A percentile compares a stretch with the other conserved stretches of the same genome.
Conservation (phyloP, 53 echinoderm and acorn worm genomes). For the Mesocentrotus franciscanus region DNA sequence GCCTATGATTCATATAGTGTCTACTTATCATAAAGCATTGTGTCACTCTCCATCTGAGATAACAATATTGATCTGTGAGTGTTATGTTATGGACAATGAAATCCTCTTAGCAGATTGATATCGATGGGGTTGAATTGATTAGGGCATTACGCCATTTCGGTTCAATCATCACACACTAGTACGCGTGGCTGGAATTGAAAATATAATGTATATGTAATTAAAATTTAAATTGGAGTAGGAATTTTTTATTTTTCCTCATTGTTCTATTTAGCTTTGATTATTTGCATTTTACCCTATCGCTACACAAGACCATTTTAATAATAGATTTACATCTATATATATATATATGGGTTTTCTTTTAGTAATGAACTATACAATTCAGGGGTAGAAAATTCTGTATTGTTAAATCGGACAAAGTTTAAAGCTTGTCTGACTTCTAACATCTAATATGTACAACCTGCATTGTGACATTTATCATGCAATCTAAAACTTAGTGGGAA, state of each 20-base stretch:
- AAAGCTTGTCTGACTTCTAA: too few relatives aligned
- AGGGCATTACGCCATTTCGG: background rate
- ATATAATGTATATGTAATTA: background rate
- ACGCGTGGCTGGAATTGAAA: background rate
- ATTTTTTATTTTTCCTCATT: background rate
- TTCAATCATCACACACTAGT: background rate
- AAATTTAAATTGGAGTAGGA: background rate
- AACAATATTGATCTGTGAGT: background rate
- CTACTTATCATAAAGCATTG: background rate
- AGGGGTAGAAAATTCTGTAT: background rate
- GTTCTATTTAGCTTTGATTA: background rate
- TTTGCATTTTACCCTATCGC: background rate
- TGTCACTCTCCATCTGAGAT: background rate
- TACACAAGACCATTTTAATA: background rate
- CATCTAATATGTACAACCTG: background rate
- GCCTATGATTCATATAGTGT: too few relatives aligned
- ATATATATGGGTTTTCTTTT: background rate
- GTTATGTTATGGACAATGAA: background rate
- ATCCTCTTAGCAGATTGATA: background rate
- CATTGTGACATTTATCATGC: background rate
- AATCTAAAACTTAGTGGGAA: background rate
- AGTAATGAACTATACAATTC: too few relatives aligned
- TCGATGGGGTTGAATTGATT: background rate
- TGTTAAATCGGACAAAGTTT: too few relatives aligned
- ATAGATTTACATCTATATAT: background rate